Percentiles rank a stretch among this genome's conserved stretches.
phyloP scores from a whole-genome alignment of 2,113 vertebrate genomes.

The Hemiprocne comata region DNA sequence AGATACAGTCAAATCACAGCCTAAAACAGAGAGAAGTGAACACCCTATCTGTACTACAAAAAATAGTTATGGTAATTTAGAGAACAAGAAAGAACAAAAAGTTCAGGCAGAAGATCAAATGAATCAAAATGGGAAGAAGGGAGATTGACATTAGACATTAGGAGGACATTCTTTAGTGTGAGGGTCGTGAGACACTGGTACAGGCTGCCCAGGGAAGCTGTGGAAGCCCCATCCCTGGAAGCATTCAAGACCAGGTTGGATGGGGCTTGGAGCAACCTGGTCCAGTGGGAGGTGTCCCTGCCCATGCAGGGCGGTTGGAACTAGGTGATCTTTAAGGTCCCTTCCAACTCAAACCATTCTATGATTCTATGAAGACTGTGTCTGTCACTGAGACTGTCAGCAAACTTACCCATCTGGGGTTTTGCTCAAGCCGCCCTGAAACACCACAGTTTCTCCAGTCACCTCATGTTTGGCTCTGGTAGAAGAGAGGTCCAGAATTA shows the following conservation, averaged over 20 bases:
- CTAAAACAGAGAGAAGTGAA: neutral
- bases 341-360: too few relatives aligned
- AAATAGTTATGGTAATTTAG: neutral
- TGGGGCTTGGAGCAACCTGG: too few relatives aligned
- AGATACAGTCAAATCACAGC: neutral
- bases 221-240: too few relatives aligned
- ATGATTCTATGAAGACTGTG: neutral
- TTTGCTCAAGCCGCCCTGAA: constrained; percentile 94
- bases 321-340: too few relatives aligned
- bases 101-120: neutral
- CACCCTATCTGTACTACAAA: neutral
- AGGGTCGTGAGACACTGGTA: too few relatives aligned
- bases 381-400: neutral
- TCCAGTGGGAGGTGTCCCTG: too few relatives aligned
- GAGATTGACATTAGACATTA: too few relatives aligned
- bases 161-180: too few relatives aligned
- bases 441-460: constrained; percentile 93
- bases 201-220: too few relatives aligned
- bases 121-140: too few relatives aligned
- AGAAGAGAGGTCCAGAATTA: constrained; percentile 34
- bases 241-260: too few relatives aligned
- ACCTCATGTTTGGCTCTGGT: constrained; percentile 88
- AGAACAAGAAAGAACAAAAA: neutral
- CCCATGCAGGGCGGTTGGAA: too few relatives aligned
- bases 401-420: constrained; percentile 92